Evolutionary conservation across 1,140 invertebrate genomes (phyloP).

Genomic region (Helicoverpa zea): DNA sequence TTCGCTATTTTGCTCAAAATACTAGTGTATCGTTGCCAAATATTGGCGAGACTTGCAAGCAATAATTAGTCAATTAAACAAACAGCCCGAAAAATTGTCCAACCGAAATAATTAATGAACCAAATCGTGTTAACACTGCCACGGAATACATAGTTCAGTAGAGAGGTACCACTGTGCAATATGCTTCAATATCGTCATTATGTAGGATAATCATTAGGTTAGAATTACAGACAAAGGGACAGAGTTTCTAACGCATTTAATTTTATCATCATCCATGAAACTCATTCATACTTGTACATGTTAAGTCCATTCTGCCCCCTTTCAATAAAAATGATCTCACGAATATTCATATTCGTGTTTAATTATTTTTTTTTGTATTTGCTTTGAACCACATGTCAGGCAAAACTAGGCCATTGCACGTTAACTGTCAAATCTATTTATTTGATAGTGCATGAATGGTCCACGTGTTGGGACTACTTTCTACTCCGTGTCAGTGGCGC

Average conservation of each 20-base stretch:
- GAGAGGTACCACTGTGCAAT: neutral
- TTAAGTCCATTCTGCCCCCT: too few relatives aligned
- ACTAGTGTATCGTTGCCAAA: slow-evolving; percentile 20
- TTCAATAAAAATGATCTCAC: too few relatives aligned
- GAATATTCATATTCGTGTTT: too few relatives aligned
- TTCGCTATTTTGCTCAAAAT: slow-evolving; percentile 5
- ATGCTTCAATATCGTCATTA: too few relatives aligned
- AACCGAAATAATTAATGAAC: slow-evolving; percentile 50
- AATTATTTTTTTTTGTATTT: too few relatives aligned
- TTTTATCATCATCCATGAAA: too few relatives aligned
- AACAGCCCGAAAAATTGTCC: slow-evolving; percentile 30
- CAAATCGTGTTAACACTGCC: slow-evolving; percentile 38
- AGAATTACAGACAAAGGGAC: too few relatives aligned
- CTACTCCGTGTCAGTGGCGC: too few relatives aligned
- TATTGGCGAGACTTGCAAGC: neutral
- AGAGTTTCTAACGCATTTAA: too few relatives aligned
- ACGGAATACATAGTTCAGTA: neutral
- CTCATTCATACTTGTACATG: too few relatives aligned
- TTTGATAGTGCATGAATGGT: neutral
- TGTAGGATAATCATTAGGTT: neutral
- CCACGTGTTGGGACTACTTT: neutral
- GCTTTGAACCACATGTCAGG: too few relatives aligned
- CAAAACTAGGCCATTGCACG: too few relatives aligned
- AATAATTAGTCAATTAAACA: slow-evolving; percentile 37
- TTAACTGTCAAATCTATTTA: neutral